Evolutionary conservation across 1,140 invertebrate species (phyloP).

Genomic region (Hetaerina americana): DNA sequence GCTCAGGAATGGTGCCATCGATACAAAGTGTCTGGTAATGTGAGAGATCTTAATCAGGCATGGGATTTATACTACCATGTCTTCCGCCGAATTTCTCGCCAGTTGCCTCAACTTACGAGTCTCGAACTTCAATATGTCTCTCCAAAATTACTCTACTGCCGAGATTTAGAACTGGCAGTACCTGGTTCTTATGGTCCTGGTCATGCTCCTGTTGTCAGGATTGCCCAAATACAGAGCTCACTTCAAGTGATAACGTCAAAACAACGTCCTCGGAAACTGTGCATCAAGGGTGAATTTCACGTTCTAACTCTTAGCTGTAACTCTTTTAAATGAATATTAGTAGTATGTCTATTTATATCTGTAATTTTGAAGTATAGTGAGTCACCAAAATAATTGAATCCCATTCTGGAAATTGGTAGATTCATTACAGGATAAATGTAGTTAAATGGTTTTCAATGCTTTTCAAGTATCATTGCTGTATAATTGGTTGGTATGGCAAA

Average conservation of each 20-base stretch:
- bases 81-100: conserved; percentile 85
- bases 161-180: conserved; percentile 88
- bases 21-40: conserved; percentile 71
- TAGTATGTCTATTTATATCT: too few relatives aligned
- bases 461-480: too few relatives aligned
- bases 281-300: conserved; percentile 61
- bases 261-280: conserved; percentile 89
- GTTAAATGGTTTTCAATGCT: too few relatives aligned
- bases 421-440: too few relatives aligned
- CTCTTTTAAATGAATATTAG: too few relatives aligned
- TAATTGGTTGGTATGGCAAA: too few relatives aligned
- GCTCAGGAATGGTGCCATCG: conserved; percentile 88
- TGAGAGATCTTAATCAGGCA: conserved; percentile 87
- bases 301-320: too few relatives aligned
- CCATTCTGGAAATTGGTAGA: too few relatives aligned
- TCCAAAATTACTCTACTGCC: conserved; percentile 74
- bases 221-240: conserved; percentile 72
- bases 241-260: conserved; percentile 92
- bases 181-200: conserved; percentile 90
- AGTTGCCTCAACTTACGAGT: conserved; percentile 79
- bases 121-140: conserved; percentile 92
- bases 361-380: too few relatives aligned
- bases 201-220: conserved; percentile 63
- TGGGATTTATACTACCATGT: conserved; percentile 99
- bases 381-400: too few relatives aligned